A percentile compares a stretch with the other conserved stretches of the same genome.
Conservation (phyloP, 2,113 vertebrate genomes). For the Anolis sagrei region DNA sequence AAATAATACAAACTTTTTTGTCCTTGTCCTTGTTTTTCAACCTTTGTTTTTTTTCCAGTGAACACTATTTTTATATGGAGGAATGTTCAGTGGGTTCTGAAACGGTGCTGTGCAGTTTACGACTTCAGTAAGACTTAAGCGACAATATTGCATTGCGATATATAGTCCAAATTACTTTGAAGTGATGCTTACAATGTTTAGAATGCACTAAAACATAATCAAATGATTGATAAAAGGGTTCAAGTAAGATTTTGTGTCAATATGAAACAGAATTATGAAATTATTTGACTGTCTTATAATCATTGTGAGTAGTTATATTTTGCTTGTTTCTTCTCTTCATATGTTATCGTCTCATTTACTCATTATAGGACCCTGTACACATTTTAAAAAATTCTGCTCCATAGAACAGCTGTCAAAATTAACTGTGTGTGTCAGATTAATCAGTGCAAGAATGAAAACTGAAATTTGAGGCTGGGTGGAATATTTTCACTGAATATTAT, state of each 20-base stretch:
- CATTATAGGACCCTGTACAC: too few species aligned
- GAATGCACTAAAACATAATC: not conserved
- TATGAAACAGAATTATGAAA: not conserved
- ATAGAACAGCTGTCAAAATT: not conserved
- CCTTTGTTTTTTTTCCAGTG: not conserved
- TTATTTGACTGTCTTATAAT: not conserved
- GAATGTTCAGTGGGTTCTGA: not conserved
- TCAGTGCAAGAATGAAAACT: not conserved
- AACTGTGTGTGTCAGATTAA: not conserved
- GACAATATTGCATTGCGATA: too few species aligned
- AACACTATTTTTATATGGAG: not conserved
- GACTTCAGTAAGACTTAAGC: not conserved
- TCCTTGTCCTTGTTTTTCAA: not conserved
- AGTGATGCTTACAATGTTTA: not conserved
- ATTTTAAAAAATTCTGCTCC: not conserved
- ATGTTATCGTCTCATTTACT: not conserved
- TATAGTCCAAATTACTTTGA: not conserved
- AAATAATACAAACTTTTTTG: not conserved
- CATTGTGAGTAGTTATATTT: not conserved
- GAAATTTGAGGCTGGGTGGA: not conserved
- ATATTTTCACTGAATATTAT: not conserved
- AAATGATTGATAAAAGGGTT: not conserved
- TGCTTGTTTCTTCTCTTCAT: not conserved
- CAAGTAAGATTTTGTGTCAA: not conserved
- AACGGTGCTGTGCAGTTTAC: too few species aligned